phyloP scores from a whole-genome alignment of 2,113 vertebrate genomes.

The Megaleporinus macrocephalus region DNA sequence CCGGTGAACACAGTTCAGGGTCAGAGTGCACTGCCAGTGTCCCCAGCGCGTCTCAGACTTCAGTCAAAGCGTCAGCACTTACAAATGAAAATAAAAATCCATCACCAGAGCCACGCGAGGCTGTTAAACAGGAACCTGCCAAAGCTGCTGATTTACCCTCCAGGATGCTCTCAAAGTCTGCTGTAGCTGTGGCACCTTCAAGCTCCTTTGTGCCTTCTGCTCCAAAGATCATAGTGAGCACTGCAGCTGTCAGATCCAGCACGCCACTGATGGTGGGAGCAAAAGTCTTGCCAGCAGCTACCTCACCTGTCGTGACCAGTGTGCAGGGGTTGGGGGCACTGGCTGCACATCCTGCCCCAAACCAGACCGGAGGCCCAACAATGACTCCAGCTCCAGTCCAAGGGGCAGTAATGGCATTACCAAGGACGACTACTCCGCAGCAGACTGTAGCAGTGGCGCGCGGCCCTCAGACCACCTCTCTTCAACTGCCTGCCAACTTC shows the following conservation, averaged over 20 bases:
- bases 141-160: neutral
- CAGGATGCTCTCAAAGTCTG: neutral
- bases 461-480: constrained; percentile 64
- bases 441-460: constrained; percentile 65
- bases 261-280: constrained; percentile 36
- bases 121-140: neutral
- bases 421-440: constrained; percentile 67
- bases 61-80: neutral
- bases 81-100: constrained; percentile 12
- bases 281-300: constrained; percentile 23
- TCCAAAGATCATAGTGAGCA: constrained; percentile 37
- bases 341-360: constrained; percentile 52
- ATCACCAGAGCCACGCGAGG: neutral
- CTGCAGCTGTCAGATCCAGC: constrained; percentile 24
- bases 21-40: neutral
- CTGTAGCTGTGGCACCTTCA: neutral
- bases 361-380: constrained; percentile 62
- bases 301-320: neutral
- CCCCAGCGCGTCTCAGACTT: neutral
- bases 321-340: constrained; percentile 21
- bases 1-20: neutral
- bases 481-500: constrained; percentile 85
- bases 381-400: constrained; percentile 60
- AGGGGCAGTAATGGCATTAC: constrained; percentile 66
- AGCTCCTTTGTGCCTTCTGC: constrained; percentile 17